A percentile compares a stretch with the other conserved stretches of the same genome.
These are phyloP conservation scores for Danio choprae DNA, from an alignment of 2,797 vertebrate species.

Conservation along the genomic window DNA sequence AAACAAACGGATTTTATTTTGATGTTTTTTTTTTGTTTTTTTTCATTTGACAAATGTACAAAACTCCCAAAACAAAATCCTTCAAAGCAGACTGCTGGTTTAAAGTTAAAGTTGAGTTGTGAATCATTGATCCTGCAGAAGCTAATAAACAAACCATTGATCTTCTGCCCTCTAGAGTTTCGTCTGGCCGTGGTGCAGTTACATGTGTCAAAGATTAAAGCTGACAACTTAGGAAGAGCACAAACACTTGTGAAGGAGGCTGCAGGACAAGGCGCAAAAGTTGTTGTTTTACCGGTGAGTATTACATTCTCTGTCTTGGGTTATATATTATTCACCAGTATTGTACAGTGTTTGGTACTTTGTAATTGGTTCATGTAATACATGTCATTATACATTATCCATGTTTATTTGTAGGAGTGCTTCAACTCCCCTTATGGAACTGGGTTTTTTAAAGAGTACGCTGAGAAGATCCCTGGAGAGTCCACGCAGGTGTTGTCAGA, in stretches of 20 bases:
- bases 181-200: slow-evolving; percentile 92
- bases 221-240: slow-evolving; percentile 87
- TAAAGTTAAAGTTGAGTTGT: not conserved
- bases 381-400: not conserved
- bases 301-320: not conserved
- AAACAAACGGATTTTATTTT: no score
- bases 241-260: slow-evolving; percentile 86
- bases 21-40: not conserved
- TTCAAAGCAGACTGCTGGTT: not conserved
- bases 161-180: slow-evolving; percentile 79
- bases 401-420: slow-evolving; percentile 83
- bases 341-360: not conserved
- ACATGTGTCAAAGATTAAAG: slow-evolving; percentile 84
- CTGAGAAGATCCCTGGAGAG: slow-evolving; percentile 93
- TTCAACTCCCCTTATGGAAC: slow-evolving; percentile 97
- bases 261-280: slow-evolving; percentile 82
- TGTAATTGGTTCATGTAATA: not conserved
- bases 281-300: slow-evolving; percentile 95
- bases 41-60: not conserved
- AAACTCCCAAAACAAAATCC: not conserved
- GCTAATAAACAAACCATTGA: not conserved
- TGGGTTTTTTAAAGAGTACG: slow-evolving; percentile 86
- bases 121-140: slow-evolving; percentile 27
- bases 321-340: not conserved
- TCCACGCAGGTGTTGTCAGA: slow-evolving; percentile 88